Evolutionary conservation across 2,797 vertebrate genomes (phyloP), one percentile per base, ranked within the genome.

Genomic region (Pangasius sanitwongsei): DNA sequence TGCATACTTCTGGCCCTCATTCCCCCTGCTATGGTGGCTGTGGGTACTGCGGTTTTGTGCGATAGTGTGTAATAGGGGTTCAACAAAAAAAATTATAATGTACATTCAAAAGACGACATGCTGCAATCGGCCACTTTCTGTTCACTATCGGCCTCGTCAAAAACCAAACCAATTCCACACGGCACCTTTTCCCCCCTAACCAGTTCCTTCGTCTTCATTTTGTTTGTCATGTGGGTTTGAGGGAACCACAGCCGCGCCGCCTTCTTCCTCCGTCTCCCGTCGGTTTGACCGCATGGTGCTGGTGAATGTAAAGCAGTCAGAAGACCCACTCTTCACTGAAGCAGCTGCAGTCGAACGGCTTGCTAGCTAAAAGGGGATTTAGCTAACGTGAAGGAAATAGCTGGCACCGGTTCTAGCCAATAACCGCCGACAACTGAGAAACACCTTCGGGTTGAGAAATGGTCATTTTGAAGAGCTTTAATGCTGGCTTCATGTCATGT

Each of bases 21-120:
- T 89, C 61, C 9, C 72, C 83, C 85, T 84, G 63, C 55, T 25
- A 11, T 82, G 67, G 78, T 77, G 65, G 70, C 6, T 85, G 20
- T 6, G 74, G 75, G 83, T 70, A 53, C 55, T 65, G 57, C 23
- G 86, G 55, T 63, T 67, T 65, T 23, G 65, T 89, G 69, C 82
- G 87, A 89, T 85, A 85, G 8, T 57, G 53, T 87, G 50, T 74
- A 59, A 84, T 83, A 83, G 70, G 69, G 85, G 70, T 86, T 74
- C 12, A 11, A 86, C 84, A 81, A 55, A 78, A 72, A 70, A 37
- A 70, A 70, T 41, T 3, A 86, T 53, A 48, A 15, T 13, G 44
- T 53, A 70, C 18, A 6, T 16, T 72, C 65, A 34, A 3, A 28
- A 34, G 48, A 48, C n/a, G 15, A 44, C 9, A 7, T 13, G 41